Evolutionary conservation across 2,797 vertebrate species (phyloP).

Genomic region (Sylvilagus floridanus): DNA sequence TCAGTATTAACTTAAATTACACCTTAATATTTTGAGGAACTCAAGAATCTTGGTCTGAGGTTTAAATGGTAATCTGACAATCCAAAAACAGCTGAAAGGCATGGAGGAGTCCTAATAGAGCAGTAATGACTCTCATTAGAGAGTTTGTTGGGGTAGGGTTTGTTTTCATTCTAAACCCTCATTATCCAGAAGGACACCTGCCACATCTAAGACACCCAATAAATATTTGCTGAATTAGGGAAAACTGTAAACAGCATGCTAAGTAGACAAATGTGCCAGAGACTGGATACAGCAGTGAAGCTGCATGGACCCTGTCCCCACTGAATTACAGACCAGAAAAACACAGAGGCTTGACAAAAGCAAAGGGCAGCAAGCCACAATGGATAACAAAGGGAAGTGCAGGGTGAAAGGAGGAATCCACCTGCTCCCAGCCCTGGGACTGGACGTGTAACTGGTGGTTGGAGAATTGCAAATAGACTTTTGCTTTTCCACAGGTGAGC

Average conservation of each 20-base stretch:
- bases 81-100: not conserved
- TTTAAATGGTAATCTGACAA: not conserved
- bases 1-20: constrained; percentile 2
- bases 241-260: fast-evolving
- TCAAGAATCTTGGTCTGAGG: not conserved
- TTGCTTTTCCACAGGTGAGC: not conserved
- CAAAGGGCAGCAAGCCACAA: fast-evolving
- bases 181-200: not conserved
- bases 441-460: not conserved
- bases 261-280: fast-evolving
- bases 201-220: fast-evolving
- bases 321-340: not conserved
- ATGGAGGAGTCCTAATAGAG: not conserved
- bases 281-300: fast-evolving
- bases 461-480: fast-evolving
- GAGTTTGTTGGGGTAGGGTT: not conserved
- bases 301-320: not conserved
- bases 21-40: not conserved
- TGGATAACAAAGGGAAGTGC: not conserved
- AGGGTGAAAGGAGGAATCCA: no score
- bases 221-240: no score
- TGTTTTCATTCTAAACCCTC: not conserved
- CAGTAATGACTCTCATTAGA: not conserved
- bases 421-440: not conserved
- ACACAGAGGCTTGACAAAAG: not conserved